Evolutionary conservation across 2,797 vertebrate species (phyloP).

Genomic region (Cossypha caffra): DNA sequence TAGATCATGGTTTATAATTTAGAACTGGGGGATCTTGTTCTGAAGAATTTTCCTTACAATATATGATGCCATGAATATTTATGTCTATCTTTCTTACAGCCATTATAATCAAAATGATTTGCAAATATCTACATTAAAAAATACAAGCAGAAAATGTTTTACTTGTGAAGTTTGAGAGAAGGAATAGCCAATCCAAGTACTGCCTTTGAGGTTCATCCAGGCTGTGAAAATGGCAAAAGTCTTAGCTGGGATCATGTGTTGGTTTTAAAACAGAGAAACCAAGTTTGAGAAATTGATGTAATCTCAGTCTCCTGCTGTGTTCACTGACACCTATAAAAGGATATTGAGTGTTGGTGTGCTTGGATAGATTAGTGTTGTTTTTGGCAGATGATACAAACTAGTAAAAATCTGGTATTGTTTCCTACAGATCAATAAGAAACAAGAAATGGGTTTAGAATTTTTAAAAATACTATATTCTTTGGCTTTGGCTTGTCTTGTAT

Average conservation of each 20-base stretch:
- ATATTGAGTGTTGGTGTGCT: constrained; percentile 2
- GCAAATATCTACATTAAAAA: neutral
- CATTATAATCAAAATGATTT: neutral
- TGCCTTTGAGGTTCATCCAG: neutral
- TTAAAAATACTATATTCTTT: neutral
- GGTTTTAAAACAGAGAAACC: neutral
- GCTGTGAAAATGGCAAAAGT: neutral
- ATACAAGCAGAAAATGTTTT: neutral
- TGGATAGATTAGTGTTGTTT: neutral
- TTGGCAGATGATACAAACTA: neutral
- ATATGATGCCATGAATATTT: neutral
- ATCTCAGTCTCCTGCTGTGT: constrained; percentile 7
- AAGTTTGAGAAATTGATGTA: constrained; percentile 8
- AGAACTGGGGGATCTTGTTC: neutral
- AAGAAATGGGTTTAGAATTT: neutral
- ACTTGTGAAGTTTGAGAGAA: neutral
- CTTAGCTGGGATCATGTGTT: neutral
- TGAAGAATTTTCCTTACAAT: neutral
- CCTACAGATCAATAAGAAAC: neutral
- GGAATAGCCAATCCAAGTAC: neutral
- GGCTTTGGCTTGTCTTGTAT: neutral
- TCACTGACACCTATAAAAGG: neutral
- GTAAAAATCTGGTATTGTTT: constrained; percentile 11
- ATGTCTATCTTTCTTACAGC: neutral
- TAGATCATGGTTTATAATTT: neutral